Percentiles rank a stretch among this genome's conserved stretches.
These are phyloP conservation scores for Acropora yongei DNA, from an alignment of 64 coral and sea anemone species.

Conservation along the genomic window DNA sequence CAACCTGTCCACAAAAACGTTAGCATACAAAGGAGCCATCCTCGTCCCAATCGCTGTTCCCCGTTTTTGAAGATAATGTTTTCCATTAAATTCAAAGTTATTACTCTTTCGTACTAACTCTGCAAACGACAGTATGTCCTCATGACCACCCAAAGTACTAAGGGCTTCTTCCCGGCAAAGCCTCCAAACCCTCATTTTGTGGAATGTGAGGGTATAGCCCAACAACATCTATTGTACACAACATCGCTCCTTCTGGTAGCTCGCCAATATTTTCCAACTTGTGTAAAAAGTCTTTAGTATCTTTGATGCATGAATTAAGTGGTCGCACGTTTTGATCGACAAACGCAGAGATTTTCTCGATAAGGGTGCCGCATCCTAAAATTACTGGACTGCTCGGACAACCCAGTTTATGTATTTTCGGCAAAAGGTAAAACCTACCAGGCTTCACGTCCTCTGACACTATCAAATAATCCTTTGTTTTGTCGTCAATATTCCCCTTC, in stretches of 20 bases:
- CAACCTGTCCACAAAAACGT: background rate
- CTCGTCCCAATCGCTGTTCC: too few relatives aligned
- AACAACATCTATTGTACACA: slow-evolving; percentile 8
- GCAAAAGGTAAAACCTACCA: background rate
- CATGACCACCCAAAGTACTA: too few relatives aligned
- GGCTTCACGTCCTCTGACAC: background rate
- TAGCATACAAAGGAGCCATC: background rate
- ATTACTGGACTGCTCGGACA: slow-evolving; percentile 49
- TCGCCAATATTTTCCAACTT: background rate
- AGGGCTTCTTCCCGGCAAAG: too few relatives aligned
- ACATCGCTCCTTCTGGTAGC: background rate
- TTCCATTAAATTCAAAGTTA: too few relatives aligned
- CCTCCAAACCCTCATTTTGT: too few relatives aligned
- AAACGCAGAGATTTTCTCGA: slow-evolving; percentile 42
- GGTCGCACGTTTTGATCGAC: background rate
- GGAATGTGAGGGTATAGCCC: slow-evolving; percentile 4
- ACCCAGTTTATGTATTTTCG: background rate
- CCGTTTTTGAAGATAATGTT: background rate
- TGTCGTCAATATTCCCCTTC: background rate
- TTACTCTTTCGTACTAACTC: too few relatives aligned
- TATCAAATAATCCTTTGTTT: slow-evolving; percentile 17
- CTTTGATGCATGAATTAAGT: background rate
- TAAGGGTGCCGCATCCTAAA: slow-evolving; percentile 41
- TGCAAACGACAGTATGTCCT: too few relatives aligned
- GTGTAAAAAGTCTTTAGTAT: slow-evolving; percentile 4